Evolutionary conservation across 2,888 invertebrate species (phyloP).

Genomic region (Tricholauxania praeusta): DNA sequence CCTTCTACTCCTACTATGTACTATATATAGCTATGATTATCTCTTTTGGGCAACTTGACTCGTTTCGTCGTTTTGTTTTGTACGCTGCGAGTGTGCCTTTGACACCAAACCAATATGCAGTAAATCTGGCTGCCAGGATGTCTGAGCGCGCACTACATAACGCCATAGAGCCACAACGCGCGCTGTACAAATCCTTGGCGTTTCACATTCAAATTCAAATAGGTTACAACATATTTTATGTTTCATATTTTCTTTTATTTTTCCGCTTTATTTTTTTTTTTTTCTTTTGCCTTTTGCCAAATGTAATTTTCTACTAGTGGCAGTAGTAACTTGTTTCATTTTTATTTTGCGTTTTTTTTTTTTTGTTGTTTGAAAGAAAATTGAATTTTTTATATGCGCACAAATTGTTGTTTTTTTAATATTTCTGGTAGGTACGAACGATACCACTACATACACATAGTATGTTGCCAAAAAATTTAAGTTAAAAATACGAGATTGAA

Average conservation of each 20-base stretch:
- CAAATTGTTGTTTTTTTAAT: slow-evolving; percentile 21
- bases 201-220: slow-evolving; percentile 49
- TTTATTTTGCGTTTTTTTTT: not conserved
- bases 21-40: slow-evolving; percentile 4
- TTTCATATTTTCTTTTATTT: slow-evolving; percentile 56
- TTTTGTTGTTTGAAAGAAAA: not conserved
- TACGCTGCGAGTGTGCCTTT: slow-evolving; percentile 56
- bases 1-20: slow-evolving; percentile 7
- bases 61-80: not conserved
- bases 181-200: slow-evolving; percentile 8
- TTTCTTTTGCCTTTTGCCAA: slow-evolving; percentile 1
- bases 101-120: slow-evolving; percentile 68
- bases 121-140: slow-evolving; percentile 64
- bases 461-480: too few species aligned
- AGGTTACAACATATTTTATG: slow-evolving; percentile 64
- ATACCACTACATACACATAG: not conserved
- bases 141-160: slow-evolving; percentile 49
- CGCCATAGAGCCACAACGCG: slow-evolving; percentile 17
- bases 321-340: not conserved
- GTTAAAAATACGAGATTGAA: slow-evolving; percentile 6
- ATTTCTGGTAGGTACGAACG: not conserved
- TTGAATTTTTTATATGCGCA: slow-evolving; percentile 9
- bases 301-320: not conserved
- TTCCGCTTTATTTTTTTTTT: not conserved
- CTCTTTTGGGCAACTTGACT: not conserved